Evolutionary conservation across 2,888 invertebrate species (phyloP).

Genomic region (Thysanoteuthis rhombus): DNA sequence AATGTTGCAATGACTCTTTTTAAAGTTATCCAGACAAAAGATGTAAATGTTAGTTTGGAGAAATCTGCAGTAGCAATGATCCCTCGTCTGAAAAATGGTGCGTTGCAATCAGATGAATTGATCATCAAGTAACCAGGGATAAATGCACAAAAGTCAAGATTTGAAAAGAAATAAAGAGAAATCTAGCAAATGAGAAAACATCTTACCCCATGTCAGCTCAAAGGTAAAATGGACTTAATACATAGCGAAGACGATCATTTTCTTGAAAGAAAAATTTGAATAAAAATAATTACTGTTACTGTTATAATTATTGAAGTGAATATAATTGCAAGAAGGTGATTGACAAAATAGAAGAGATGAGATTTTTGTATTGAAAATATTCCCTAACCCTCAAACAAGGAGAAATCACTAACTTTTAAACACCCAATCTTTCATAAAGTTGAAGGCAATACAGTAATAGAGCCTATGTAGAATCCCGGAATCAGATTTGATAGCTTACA

Average conservation of each 20-base stretch:
- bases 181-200: conserved; percentile 16
- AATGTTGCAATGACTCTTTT: too few relatives aligned
- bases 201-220: not conserved
- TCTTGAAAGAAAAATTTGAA: conserved; percentile 25
- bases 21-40: too few relatives aligned
- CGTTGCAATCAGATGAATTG: not conserved
- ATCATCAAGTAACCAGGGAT: not conserved
- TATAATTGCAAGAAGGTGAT: not conserved
- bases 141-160: not conserved
- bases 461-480: too few relatives aligned
- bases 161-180: not conserved
- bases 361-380: too few relatives aligned
- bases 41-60: not conserved
- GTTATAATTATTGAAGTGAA: not conserved
- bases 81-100: not conserved
- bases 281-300: not conserved
- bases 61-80: not conserved
- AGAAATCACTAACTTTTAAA: too few relatives aligned
- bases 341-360: not conserved
- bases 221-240: conserved; percentile 26
- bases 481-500: too few relatives aligned
- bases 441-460: too few relatives aligned
- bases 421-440: too few relatives aligned
- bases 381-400: too few relatives aligned
- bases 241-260: conserved; percentile 16